A percentile compares a stretch with the other conserved stretches of the same genome.
Evolutionary conservation across 2,888 invertebrate species (phyloP).

Genomic region (Dicycla oo): DNA sequence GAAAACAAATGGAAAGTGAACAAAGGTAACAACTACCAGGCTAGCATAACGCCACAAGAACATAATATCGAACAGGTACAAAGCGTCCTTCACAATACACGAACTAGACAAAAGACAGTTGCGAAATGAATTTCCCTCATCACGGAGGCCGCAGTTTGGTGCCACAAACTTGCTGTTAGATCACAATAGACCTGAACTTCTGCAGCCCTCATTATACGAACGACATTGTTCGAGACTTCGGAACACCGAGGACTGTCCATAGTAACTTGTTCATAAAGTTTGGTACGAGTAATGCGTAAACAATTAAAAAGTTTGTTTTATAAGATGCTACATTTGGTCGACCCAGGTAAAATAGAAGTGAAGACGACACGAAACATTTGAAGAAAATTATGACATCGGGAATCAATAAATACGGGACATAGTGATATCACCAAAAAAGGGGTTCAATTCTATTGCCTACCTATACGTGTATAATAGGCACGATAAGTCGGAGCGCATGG

Average conservation of each 20-base stretch:
- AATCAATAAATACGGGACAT: not conserved
- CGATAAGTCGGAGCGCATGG: not conserved
- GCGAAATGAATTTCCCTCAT: conserved; percentile 54
- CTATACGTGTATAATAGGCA: no score
- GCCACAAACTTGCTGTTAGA: conserved; percentile 47
- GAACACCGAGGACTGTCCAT: conserved; percentile 45
- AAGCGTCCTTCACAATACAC: conserved; percentile 50
- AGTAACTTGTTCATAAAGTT: conserved; percentile 41
- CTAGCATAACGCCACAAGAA: conserved; percentile 29
- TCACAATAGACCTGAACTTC: conserved; percentile 59
- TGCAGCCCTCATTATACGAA: conserved; percentile 54
- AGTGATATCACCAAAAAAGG: not conserved
- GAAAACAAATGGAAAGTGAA: conserved; percentile 25
- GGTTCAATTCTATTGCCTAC: not conserved
- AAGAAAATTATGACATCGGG: not conserved
- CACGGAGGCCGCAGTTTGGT: conserved; percentile 47
- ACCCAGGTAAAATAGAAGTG: conserved; percentile 4
- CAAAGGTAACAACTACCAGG: conserved; percentile 31
- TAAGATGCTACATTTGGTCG: conserved; percentile 14
- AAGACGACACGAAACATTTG: not conserved
- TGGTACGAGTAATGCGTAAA: conserved; percentile 35
- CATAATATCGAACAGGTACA: conserved; percentile 46
- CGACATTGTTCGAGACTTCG: conserved; percentile 51
- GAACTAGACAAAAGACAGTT: conserved; percentile 59
- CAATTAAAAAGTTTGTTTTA: conserved; percentile 51